A percentile compares a stretch with the other conserved stretches of the same genome.
Evolutionary conservation across 2,113 vertebrate species (phyloP).

Genomic region (Aldabrachelys gigantea): DNA sequence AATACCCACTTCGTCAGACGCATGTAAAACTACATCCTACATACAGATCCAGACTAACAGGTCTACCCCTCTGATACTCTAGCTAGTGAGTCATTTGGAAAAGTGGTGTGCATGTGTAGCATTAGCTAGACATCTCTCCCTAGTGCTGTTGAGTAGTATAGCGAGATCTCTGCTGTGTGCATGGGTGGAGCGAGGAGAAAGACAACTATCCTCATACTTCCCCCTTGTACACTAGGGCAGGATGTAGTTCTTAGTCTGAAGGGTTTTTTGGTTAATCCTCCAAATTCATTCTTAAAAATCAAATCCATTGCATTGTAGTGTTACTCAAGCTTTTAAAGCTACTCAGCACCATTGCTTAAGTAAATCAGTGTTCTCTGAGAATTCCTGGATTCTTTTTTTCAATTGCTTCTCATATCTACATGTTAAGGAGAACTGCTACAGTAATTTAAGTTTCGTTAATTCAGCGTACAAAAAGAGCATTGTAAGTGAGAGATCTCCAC

Average conservation of each 20-base stretch:
- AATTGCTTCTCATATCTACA: background rate
- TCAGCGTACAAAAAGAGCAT: conserved; percentile 14
- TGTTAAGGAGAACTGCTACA: background rate
- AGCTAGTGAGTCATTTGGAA: background rate
- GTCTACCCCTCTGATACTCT: background rate
- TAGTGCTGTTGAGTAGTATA: background rate
- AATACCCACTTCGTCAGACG: no score
- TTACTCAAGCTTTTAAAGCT: background rate
- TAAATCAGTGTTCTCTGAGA: background rate
- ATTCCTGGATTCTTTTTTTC: background rate
- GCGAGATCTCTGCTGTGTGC: background rate
- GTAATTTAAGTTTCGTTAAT: background rate
- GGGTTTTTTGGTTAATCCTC: background rate
- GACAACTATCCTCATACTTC: background rate
- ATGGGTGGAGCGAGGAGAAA: background rate
- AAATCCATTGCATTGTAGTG: background rate
- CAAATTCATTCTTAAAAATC: background rate
- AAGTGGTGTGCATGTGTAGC: background rate
- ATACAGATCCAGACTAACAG: no score
- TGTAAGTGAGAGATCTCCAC: background rate
- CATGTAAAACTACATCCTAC: no score
- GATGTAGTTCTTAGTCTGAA: background rate
- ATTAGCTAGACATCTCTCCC: background rate
- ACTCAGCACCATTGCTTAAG: background rate
- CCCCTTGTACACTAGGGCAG: background rate